Conservation (phyloP, 2,888 invertebrate genomes). For the Eristalis intricaria region DNA sequence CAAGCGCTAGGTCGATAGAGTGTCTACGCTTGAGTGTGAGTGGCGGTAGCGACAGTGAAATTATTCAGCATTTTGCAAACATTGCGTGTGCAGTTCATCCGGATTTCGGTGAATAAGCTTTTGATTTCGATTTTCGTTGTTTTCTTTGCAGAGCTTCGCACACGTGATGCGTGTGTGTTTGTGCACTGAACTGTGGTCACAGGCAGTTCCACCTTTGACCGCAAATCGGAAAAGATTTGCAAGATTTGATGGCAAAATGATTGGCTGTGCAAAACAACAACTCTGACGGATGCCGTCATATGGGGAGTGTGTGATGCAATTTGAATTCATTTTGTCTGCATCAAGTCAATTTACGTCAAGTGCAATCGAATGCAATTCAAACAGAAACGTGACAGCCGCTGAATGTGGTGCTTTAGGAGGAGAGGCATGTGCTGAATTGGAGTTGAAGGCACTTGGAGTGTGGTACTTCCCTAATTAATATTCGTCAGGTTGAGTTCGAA, state of each 20-base stretch:
- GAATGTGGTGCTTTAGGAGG: neutral
- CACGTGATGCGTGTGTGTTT: neutral
- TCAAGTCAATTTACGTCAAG: neutral
- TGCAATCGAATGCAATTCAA: neutral
- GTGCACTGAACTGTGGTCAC: neutral
- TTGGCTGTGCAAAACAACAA: neutral
- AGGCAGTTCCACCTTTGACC: neutral
- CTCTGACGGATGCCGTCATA: neutral
- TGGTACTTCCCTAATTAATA: no score
- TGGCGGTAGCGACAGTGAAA: neutral
- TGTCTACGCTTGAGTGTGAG: neutral
- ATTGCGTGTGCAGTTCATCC: constrained; percentile 2
- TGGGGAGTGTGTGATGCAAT: neutral
- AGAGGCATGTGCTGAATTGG: neutral
- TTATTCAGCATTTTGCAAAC: neutral
- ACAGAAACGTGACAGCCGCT: neutral
- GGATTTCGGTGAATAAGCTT: constrained; percentile 6
- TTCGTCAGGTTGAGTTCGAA: no score
- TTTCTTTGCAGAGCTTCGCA: neutral
- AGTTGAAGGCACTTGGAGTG: neutral
- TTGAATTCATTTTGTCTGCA: neutral
- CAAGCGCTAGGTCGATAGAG: constrained; percentile 21
- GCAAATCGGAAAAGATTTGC: neutral
- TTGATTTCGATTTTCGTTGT: no score
- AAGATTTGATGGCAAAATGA: neutral